These are phyloP conservation scores for Sebastes itinus DNA, from an alignment of 2,797 vertebrate genomes.

Conservation along the genomic window DNA sequence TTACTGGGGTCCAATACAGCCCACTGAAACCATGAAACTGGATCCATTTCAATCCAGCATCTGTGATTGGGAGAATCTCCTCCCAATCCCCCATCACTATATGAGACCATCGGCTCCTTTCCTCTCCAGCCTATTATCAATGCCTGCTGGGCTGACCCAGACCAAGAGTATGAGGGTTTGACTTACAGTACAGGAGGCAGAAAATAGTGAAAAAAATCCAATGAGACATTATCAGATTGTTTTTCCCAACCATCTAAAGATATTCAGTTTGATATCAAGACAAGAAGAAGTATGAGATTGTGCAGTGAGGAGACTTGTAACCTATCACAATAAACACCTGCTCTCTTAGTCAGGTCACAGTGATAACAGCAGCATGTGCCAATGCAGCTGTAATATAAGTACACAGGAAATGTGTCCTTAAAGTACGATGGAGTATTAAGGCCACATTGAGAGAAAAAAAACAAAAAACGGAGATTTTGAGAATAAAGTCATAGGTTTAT, in stretches of 20 bases:
- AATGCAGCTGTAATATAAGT: background rate
- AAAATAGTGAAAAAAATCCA: background rate
- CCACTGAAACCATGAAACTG: background rate
- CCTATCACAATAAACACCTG: background rate
- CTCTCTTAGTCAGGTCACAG: background rate
- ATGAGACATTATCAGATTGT: no score
- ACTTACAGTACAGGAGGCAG: background rate
- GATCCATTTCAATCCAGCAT: background rate
- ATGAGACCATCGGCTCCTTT: no score
- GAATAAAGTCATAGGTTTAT: no score
- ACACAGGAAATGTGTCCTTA: background rate
- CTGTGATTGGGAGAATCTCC: background rate
- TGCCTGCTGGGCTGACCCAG: background rate
- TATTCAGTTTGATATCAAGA: background rate
- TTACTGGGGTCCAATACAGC: background rate
- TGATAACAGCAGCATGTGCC: background rate
- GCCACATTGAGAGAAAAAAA: no score
- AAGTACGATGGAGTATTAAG: background rate
- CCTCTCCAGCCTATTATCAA: background rate
- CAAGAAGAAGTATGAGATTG: background rate
- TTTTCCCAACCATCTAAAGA: background rate
- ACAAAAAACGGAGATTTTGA: no score
- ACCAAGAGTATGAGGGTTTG: background rate
- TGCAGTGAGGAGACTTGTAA: background rate
- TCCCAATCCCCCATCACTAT: no score